Conservation (phyloP, 2,113 vertebrate species). For the Daphoenositta chrysoptera region DNA sequence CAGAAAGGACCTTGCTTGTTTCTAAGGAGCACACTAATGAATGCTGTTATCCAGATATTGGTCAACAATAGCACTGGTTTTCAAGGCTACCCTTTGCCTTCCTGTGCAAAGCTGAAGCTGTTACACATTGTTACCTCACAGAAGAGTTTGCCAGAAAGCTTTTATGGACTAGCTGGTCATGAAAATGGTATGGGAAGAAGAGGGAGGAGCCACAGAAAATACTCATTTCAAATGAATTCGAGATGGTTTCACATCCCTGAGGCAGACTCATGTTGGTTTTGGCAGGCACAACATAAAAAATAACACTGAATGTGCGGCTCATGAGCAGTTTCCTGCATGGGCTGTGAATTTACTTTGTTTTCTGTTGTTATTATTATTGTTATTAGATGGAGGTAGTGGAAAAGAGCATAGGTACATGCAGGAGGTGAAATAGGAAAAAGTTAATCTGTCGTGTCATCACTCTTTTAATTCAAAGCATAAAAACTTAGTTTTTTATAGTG, state of each 20-base stretch:
- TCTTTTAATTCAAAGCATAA: constrained; percentile 55
- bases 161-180: neutral
- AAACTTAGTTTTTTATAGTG: constrained; percentile 13
- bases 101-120: neutral
- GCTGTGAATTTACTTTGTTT: constrained; percentile 46
- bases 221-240: constrained; percentile 52
- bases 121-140: neutral
- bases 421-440: constrained; percentile 53
- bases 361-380: constrained; percentile 28
- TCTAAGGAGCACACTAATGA: neutral
- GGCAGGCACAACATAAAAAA: constrained; percentile 48
- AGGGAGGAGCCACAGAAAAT: constrained; percentile 35
- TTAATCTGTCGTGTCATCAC: constrained; percentile 65
- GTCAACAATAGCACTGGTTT: neutral
- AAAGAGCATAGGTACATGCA: neutral
- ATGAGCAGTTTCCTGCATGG: constrained; percentile 61
- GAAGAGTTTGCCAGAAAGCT: neutral
- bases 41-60: neutral
- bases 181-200: neutral
- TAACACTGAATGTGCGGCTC: constrained; percentile 44
- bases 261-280: constrained; percentile 61
- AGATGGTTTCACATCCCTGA: constrained; percentile 43
- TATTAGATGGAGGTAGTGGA: constrained; percentile 48
- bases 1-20: neutral
- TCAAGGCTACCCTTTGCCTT: neutral